Percentiles rank a stretch among this genome's conserved stretches.
These are phyloP conservation scores for Maccullochella peelii DNA, from an alignment of 2,113 vertebrate species.

Conservation along the genomic window DNA sequence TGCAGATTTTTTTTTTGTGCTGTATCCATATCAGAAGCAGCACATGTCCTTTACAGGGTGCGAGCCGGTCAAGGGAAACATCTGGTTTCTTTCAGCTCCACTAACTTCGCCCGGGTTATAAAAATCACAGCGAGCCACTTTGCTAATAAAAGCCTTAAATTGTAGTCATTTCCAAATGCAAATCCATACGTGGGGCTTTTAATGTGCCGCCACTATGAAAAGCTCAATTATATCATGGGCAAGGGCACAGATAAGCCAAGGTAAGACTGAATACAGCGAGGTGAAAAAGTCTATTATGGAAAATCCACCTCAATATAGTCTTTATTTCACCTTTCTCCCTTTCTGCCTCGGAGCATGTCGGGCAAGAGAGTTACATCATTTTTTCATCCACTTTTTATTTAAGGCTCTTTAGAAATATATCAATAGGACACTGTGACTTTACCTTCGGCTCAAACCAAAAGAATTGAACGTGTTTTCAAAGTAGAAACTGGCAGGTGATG, in stretches of 20 bases:
- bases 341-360: constrained; percentile 61
- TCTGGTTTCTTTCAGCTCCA: constrained; percentile 68
- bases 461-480: constrained; percentile 49
- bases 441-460: constrained; percentile 30
- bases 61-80: constrained; percentile 67
- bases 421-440: constrained; percentile 36
- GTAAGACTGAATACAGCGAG: constrained; percentile 70
- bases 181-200: constrained; percentile 65
- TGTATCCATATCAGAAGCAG: constrained; percentile 46
- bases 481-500: constrained; percentile 40
- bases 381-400: constrained; percentile 61
- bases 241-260: constrained; percentile 79
- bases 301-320: constrained; percentile 57
- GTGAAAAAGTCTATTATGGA: constrained; percentile 76
- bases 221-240: constrained; percentile 76
- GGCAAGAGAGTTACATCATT: constrained; percentile 57
- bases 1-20: not conserved
- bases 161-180: constrained; percentile 68
- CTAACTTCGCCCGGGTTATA: constrained; percentile 47
- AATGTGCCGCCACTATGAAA: constrained; percentile 69
- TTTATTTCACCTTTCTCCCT: constrained; percentile 74
- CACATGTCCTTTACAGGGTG: constrained; percentile 60
- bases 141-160: constrained; percentile 70
- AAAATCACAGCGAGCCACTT: constrained; percentile 50
- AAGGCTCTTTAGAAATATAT: constrained; percentile 68